Percentiles rank a stretch among this genome's conserved stretches.
Evolutionary conservation across 2,888 invertebrate species (phyloP).

Genomic region (Tridacna gigas): DNA sequence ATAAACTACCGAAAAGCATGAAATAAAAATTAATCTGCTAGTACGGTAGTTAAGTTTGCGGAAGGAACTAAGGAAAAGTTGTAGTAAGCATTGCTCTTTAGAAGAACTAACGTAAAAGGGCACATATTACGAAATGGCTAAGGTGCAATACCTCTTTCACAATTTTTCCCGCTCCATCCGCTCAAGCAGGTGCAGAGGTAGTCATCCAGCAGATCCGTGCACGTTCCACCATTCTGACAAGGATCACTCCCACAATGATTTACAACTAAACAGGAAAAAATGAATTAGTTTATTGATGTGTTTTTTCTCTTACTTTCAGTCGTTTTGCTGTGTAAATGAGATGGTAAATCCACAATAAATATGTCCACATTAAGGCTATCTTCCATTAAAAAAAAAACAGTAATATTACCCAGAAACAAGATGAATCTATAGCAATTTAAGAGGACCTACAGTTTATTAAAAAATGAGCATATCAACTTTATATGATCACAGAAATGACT

Average conservation of each 20-base stretch:
- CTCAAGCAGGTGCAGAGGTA: constrained; percentile 44
- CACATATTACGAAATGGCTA: neutral
- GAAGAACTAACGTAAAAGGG: neutral
- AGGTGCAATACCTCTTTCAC: constrained; percentile 42
- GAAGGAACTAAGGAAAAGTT: neutral
- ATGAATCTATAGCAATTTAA: no score
- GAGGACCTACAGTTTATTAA: no score
- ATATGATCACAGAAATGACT: no score
- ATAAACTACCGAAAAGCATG: no score
- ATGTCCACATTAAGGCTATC: no score
- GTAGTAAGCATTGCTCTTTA: neutral
- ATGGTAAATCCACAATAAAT: no score
- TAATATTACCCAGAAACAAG: no score
- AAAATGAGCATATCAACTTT: no score
- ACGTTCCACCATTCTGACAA: constrained; percentile 51
- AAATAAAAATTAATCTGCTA: no score
- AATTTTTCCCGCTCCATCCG: constrained; percentile 53
- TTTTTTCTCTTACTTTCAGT: neutral
- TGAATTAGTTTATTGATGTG: neutral
- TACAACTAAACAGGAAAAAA: constrained; percentile 31
- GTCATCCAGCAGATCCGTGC: constrained; percentile 43
- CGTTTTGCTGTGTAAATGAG: no score
- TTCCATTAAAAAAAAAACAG: no score
- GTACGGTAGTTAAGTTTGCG: no score
- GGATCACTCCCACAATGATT: constrained; percentile 48